Evolutionary conservation across 1,140 invertebrate species (phyloP), one percentile per base, ranked within the genome.

Genomic region (Brachionus calyciflorus): DNA sequence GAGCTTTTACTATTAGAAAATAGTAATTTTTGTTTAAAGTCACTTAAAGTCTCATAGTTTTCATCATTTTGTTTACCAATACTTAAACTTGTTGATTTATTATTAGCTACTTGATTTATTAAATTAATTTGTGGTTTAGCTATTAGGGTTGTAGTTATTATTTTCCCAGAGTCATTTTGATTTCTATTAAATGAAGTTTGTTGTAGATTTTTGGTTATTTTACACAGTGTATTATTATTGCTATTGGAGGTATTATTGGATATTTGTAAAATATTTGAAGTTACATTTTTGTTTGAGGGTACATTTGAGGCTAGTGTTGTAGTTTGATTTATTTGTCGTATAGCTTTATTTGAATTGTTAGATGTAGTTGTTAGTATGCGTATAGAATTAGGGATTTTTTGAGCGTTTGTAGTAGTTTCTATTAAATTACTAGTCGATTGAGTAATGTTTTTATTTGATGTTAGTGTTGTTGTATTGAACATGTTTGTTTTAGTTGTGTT

Each of bases 261-360:
- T 17, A 55, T 55, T 3, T 55, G 53, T 4, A 55, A 28, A 12
- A 55, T 55, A 33, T 30, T 55, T 6, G 55, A 60, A 1, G 28
- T 9, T 19, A 19, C 37, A 37, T 17, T 9, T 33, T 60, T 33
- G 3, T 60, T 33, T 14, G 37, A 37, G 33, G 55, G 19, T 17
- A 6, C 37, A 60, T 60, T 60, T 4, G 30, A 28, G 0, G 37
- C n/a, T 7, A 60, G 12, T 33, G 55, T 60, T 17, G 55, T 60
- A 6, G 55, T 60, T 21, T 60, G 55, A 40, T 60, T 60, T 19
- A 60, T 60, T 33, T 60, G 55, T n/a, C 55, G 55, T 33, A 60
- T 60, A 17, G 55, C 55, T 7, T 26, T 33, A 37, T 60, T 60
- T 1, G 55, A 60, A 33, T 37, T 60, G 9, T 37, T 60, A 37